Conservation (phyloP, 2,113 vertebrate genomes). For the Pogona vitticeps region DNA sequence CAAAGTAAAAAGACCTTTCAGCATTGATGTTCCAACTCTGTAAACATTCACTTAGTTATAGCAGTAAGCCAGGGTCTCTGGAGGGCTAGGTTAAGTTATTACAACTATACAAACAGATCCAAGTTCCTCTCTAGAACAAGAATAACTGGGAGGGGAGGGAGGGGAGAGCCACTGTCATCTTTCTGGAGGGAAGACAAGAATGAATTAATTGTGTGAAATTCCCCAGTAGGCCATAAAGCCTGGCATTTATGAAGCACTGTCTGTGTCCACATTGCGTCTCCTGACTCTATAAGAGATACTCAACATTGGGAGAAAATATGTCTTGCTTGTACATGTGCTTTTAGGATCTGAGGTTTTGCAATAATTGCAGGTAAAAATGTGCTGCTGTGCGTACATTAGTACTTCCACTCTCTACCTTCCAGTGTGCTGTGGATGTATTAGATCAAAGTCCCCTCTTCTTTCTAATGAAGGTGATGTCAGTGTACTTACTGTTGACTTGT, state of each 20-base stretch:
- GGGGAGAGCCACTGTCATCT: background rate
- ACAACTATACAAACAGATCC: background rate
- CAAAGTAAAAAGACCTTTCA: background rate
- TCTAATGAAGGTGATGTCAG: background rate
- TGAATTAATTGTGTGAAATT: background rate
- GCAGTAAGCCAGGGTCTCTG: background rate
- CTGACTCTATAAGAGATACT: background rate
- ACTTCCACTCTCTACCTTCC: background rate
- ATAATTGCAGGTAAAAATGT: background rate
- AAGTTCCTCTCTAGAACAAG: background rate
- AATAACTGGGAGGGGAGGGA: background rate
- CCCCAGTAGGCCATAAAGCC: background rate
- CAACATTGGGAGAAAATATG: background rate
- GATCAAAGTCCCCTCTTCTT: background rate
- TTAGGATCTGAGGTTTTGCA: background rate
- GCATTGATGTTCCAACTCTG: background rate
- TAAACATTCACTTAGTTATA: conserved; percentile 24
- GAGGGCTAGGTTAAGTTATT: conserved; percentile 17
- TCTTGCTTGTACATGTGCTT: background rate
- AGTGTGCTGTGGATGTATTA: background rate
- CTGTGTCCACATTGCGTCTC: background rate
- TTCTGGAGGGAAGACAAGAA: conserved; percentile 1
- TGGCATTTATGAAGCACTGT: background rate
- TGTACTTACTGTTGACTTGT: background rate
- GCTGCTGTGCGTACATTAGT: background rate